These are phyloP conservation scores for Cryptoprocta ferox DNA, from an alignment of 2,797 vertebrate genomes.

Conservation along the genomic window DNA sequence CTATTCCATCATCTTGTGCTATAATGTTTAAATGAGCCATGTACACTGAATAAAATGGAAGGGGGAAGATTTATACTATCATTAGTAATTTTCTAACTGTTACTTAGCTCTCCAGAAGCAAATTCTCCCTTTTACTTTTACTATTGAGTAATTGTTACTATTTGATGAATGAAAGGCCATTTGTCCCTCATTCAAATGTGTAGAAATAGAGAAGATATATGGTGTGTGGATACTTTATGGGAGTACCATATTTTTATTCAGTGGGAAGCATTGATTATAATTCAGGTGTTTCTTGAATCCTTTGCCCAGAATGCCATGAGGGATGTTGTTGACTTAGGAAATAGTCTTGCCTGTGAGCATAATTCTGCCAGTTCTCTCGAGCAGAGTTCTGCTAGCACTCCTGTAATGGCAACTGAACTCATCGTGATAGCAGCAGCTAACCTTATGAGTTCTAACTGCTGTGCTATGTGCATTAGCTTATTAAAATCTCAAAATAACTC, in stretches of 20 bases:
- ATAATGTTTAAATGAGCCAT: not conserved
- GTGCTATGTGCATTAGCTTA: not conserved
- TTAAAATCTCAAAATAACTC: not conserved
- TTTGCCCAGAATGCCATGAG: not conserved
- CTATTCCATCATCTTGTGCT: not conserved
- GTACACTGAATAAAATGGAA: not conserved
- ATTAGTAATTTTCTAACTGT: not conserved
- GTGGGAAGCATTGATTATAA: not conserved
- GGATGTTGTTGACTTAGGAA: not conserved
- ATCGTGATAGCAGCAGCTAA: not conserved
- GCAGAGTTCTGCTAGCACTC: not conserved
- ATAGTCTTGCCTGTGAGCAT: not conserved
- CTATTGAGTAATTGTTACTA: not conserved
- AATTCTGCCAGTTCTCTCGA: not conserved
- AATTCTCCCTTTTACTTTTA: not conserved
- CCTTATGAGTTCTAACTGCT: not conserved
- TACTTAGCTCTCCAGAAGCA: not conserved
- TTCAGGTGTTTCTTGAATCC: not conserved
- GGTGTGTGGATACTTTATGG: not conserved
- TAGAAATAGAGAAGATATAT: not conserved
- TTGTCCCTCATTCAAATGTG: not conserved
- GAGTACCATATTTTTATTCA: not conserved
- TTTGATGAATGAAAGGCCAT: not conserved
- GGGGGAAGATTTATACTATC: not conserved
- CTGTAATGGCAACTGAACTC: not conserved